Evolutionary conservation across 2,797 vertebrate genomes (phyloP), one percentile per base, ranked within the genome.

Genomic region (Ctenopoma multispine): DNA sequence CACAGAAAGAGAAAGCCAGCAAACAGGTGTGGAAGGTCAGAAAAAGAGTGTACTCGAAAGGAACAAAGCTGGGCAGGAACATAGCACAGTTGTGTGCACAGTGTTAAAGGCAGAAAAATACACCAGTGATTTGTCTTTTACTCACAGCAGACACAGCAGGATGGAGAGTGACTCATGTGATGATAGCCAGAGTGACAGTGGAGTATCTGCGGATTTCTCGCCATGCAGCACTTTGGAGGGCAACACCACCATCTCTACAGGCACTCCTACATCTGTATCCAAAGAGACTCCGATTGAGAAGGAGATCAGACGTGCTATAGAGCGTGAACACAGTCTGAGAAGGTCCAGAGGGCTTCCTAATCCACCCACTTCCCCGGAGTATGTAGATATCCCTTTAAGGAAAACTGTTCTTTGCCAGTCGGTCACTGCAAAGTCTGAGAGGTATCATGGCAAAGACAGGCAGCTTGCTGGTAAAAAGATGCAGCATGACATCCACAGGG

Each of bases 221-320:
- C 91, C 89, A 1, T 75, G 74, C 80, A 89, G 86, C 82, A 89
- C 90, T 29, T 21, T 84, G 20, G 90, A 93, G 50, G 64, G 56
- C 24, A 69, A 56, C n/a, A 27, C 62, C 74, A 44, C 34, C 18
- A 27, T 34, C 18, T 61, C 66, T 18, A 17, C 59, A 1, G 78
- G 63, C 5, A 50, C 61, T 20, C 54, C 59, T 21, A 50, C 63
- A 29, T 57, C 79, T 38, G 49, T 24, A 17, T 55, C 56, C 11
- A 85, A 79, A 0, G 97, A 99, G 90, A 99, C 97, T 0, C 98
- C 98, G 48, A 97, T 99, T 0, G 96, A 99, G 88, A 91, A 92
- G 76, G 98, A 99, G 89, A 99, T 99, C 89, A 94, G 96, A 5
- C 83, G 93, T 70, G 79, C 95, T 0, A 56, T 96, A 66, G 93